Percentiles rank a stretch among this genome's conserved stretches.
These are phyloP conservation scores for Bos taurus DNA, from an alignment of 2,113 vertebrate species.

Conservation along the genomic window DNA sequence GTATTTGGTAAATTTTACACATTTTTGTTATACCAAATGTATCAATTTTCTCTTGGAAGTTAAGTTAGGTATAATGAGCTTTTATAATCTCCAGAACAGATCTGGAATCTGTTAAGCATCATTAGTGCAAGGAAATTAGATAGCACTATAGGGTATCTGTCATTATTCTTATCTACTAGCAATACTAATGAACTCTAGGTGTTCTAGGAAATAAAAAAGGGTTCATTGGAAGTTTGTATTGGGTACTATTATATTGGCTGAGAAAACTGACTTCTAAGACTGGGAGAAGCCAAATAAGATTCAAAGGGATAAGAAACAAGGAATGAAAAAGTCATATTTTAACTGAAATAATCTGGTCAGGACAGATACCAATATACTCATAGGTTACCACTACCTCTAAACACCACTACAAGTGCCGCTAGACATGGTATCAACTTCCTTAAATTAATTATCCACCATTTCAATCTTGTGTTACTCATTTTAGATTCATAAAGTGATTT, in stretches of 20 bases:
- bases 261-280: neutral
- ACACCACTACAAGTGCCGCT: neutral
- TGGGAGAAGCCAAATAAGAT: neutral
- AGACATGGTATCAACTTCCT: neutral
- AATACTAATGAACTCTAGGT: neutral
- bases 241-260: neutral
- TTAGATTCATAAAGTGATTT: neutral
- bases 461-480: neutral
- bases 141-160: neutral
- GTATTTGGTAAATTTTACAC: neutral
- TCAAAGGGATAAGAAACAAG: neutral
- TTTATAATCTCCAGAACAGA: neutral
- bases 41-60: neutral
- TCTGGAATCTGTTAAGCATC: neutral
- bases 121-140: neutral
- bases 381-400: neutral
- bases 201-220: neutral
- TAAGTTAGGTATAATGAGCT: neutral
- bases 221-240: neutral
- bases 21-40: neutral
- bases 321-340: neutral
- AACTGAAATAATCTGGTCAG: neutral
- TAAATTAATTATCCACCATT: neutral
- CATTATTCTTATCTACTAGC: neutral
- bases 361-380: neutral